Evolutionary conservation across 2,888 invertebrate species (phyloP).

Genomic region (Synergus umbraculus): DNA sequence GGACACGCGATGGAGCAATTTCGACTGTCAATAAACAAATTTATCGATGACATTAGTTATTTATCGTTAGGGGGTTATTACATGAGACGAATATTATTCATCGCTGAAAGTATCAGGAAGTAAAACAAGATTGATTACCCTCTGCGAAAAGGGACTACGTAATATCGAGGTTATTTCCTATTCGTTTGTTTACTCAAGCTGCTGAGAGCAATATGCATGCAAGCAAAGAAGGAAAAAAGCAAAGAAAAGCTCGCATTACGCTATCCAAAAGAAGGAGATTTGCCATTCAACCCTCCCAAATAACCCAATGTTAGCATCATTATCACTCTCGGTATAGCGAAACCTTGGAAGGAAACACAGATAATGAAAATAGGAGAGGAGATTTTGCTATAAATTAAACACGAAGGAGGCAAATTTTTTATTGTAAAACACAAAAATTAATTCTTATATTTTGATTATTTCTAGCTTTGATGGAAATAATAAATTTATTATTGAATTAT

Average conservation of each 20-base stretch:
- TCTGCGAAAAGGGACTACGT: constrained; percentile 43
- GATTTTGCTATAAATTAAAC: background rate
- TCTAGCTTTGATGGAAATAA: too few relatives aligned
- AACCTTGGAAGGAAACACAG: background rate
- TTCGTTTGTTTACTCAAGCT: constrained; percentile 46
- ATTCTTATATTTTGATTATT: background rate
- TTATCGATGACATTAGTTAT: background rate
- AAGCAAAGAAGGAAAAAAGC: background rate
- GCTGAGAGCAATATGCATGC: constrained; percentile 31
- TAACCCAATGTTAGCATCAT: constrained; percentile 48
- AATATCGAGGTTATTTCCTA: constrained; percentile 50
- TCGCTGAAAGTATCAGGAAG: background rate
- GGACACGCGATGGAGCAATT: background rate
- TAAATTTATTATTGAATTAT: too few relatives aligned
- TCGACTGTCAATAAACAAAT: background rate
- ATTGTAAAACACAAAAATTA: background rate
- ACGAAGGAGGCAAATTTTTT: background rate
- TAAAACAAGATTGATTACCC: constrained; percentile 35
- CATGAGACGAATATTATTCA: background rate
- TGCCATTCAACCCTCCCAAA: constrained; percentile 44
- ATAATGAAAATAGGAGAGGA: background rate
- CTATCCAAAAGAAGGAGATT: constrained; percentile 39
- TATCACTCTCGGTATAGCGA: constrained; percentile 44
- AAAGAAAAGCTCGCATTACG: background rate
- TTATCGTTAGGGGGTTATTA: background rate